Conservation (phyloP, 2,888 invertebrate genomes). For the Argynnis bischoffii region DNA sequence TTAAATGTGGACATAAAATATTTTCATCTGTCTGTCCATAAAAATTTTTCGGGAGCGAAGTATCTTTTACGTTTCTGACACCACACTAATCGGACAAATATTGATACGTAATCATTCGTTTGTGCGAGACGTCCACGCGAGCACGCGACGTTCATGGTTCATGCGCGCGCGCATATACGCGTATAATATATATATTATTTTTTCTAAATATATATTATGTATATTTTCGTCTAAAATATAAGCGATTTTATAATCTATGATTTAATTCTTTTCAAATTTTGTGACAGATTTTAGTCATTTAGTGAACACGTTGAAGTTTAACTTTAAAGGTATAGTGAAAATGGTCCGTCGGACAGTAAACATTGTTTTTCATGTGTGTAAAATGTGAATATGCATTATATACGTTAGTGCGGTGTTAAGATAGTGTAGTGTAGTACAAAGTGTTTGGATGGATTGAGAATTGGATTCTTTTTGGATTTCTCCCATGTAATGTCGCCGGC, state of each 20-base stretch:
- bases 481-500: constrained; percentile 37
- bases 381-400: background rate
- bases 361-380: background rate
- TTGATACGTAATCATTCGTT: constrained; percentile 29
- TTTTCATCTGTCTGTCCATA: too few relatives aligned
- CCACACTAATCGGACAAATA: constrained; percentile 17
- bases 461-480: constrained; percentile 13
- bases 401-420: background rate
- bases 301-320: background rate
- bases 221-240: too few relatives aligned
- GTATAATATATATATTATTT: background rate
- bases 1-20: constrained; percentile 12
- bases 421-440: background rate
- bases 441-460: constrained; percentile 1
- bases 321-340: background rate
- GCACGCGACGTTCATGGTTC: constrained; percentile 15
- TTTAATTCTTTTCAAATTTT: too few relatives aligned
- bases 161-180: background rate
- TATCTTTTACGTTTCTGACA: constrained; percentile 7
- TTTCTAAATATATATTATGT: too few relatives aligned
- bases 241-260: too few relatives aligned
- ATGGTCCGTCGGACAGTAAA: constrained; percentile 10
- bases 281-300: background rate
- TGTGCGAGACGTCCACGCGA: constrained; percentile 5
- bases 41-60: too few relatives aligned